phyloP scores from a whole-genome alignment of 2,797 vertebrate genomes.

The Semotilus atromaculatus region DNA sequence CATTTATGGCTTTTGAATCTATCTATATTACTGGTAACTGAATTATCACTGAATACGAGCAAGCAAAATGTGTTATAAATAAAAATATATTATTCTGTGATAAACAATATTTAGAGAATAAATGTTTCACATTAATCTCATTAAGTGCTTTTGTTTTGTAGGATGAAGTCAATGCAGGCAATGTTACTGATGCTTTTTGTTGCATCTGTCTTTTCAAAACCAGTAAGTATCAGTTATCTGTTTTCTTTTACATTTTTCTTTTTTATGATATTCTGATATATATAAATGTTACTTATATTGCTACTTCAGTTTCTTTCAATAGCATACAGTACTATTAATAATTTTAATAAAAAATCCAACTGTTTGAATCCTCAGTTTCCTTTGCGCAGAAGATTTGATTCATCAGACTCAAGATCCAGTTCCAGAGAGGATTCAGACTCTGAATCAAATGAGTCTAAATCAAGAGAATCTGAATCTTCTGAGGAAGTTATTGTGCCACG shows the following conservation, averaged over 20 bases:
- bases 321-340: neutral
- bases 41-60: neutral
- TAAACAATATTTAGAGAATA: neutral
- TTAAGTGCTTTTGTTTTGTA: neutral
- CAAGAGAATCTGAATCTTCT: constrained; percentile 39
- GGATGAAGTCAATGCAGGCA: constrained; percentile 45
- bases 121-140: neutral
- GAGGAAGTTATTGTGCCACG: constrained; percentile 39
- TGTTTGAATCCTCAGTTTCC: constrained; percentile 26
- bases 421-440: constrained; percentile 1
- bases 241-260: neutral
- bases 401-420: neutral
- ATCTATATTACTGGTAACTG: neutral
- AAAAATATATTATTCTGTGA: neutral
- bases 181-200: constrained; percentile 42
- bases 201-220: constrained; percentile 43
- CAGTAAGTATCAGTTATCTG: constrained; percentile 34
- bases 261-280: neutral
- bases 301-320: neutral
- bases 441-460: constrained; percentile 11
- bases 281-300: neutral
- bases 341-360: too few relatives aligned
- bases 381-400: neutral
- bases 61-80: neutral
- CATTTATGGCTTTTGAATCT: neutral